These are phyloP conservation scores for Chionis minor DNA, from an alignment of 2,113 vertebrate species.

Conservation along the genomic window DNA sequence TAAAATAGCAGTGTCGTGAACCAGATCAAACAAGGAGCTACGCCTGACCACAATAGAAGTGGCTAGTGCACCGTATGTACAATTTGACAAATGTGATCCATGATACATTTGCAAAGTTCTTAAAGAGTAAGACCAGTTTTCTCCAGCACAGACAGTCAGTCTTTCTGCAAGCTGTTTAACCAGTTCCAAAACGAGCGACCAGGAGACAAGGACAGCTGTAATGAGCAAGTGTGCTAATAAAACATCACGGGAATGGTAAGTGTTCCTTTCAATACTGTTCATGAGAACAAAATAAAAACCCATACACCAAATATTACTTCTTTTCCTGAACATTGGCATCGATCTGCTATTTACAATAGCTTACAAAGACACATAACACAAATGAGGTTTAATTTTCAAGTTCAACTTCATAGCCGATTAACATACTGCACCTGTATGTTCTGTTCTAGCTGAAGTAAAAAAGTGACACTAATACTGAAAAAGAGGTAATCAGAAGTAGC, in stretches of 20 bases:
- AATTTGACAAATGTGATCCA: conserved; percentile 35
- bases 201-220: conserved; percentile 46
- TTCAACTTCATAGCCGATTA: conserved; percentile 64
- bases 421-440: conserved; percentile 64
- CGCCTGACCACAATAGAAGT: conserved; percentile 13
- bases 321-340: conserved; percentile 58
- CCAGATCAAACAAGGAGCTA: conserved; percentile 42
- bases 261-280: conserved; percentile 62
- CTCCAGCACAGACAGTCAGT: conserved; percentile 1
- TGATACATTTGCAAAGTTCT: conserved; percentile 28
- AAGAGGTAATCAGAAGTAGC: conserved; percentile 67
- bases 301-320: neutral
- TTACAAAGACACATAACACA: conserved; percentile 68
- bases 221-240: conserved; percentile 25
- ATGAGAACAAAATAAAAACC: conserved; percentile 34
- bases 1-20: conserved; percentile 49
- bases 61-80: conserved; percentile 37
- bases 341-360: conserved; percentile 73
- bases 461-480: conserved; percentile 77
- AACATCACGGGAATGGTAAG: conserved; percentile 43
- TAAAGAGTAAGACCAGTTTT: conserved; percentile 25
- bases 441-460: conserved; percentile 66
- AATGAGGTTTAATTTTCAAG: conserved; percentile 72
- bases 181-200: conserved; percentile 10
- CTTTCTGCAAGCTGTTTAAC: neutral